These are phyloP conservation scores for Agrochola lychnidis DNA, from an alignment of 2,888 invertebrate genomes.

Conservation along the genomic window DNA sequence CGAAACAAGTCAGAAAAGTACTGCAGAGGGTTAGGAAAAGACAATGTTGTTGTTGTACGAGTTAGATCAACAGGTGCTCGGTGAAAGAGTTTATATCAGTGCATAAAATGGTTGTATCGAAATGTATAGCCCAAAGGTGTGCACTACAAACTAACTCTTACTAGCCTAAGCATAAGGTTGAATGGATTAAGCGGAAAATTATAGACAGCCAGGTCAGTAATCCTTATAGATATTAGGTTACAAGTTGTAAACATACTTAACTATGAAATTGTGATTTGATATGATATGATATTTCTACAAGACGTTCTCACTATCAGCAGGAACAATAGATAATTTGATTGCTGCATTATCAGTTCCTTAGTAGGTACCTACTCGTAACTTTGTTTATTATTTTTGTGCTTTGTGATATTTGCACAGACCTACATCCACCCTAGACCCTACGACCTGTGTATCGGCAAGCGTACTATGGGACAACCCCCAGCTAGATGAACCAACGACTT, in stretches of 20 bases:
- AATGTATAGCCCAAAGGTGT: neutral
- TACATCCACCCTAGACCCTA: neutral
- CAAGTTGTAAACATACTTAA: constrained; percentile 2
- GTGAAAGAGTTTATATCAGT: constrained; percentile 2
- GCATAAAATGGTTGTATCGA: neutral
- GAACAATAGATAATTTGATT: constrained; percentile 24
- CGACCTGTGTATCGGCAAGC: neutral
- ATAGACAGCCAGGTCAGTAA: neutral
- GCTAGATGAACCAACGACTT: no score
- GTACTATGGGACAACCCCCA: no score
- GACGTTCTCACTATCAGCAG: neutral
- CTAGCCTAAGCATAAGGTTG: neutral
- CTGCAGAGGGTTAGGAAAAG: neutral
- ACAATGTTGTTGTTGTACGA: neutral
- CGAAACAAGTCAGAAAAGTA: neutral
- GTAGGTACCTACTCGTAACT: neutral
- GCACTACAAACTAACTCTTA: neutral
- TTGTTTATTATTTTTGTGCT: neutral
- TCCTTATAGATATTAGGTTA: neutral
- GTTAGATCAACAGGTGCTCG: neutral
- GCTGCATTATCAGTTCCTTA: constrained; percentile 28
- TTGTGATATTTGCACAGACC: neutral
- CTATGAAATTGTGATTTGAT: neutral
- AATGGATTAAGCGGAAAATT: neutral
- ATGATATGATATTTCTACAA: constrained; percentile 9